Conservation (phyloP, 2,113 vertebrate genomes). For the Sus scrofa region DNA sequence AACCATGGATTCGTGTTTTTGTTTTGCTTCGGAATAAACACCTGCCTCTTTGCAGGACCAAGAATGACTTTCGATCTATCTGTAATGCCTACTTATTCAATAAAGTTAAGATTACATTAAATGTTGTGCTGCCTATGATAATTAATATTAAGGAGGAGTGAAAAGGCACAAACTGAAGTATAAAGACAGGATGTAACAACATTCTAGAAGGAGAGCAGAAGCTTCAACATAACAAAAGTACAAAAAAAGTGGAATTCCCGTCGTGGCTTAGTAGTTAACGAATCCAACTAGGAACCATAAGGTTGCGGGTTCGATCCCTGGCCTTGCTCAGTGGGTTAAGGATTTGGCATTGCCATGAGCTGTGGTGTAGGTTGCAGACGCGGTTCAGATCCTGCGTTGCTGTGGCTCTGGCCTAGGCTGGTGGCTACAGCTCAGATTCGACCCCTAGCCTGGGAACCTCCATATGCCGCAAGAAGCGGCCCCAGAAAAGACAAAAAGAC, state of each 20-base stretch:
- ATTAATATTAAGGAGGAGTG: conserved; percentile 14
- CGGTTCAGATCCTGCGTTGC: too few species aligned
- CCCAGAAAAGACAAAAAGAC: too few species aligned
- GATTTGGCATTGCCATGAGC: too few species aligned
- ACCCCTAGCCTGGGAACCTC: too few species aligned
- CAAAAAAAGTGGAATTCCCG: not conserved
- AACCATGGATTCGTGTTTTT: conserved; percentile 60
- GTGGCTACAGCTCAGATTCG: too few species aligned
- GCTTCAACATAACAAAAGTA: conserved; percentile 23
- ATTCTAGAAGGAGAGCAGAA: not conserved
- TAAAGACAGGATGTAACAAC: conserved; percentile 1
- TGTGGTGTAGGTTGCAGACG: too few species aligned
- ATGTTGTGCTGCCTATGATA: conserved; percentile 58
- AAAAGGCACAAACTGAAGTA: not conserved
- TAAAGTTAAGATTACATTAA: conserved; percentile 74
- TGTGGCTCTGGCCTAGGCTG: too few species aligned
- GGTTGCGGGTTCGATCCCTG: too few species aligned
- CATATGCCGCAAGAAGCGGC: too few species aligned
- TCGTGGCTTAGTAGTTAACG: too few species aligned
- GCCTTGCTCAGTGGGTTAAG: too few species aligned
- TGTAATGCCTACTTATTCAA: conserved; percentile 80
- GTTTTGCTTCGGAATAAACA: conserved; percentile 69
- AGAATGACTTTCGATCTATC: conserved; percentile 68
- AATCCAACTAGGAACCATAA: too few species aligned
- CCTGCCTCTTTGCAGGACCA: conserved; percentile 65